phyloP scores from a whole-genome alignment of 2,888 invertebrate species.

The Toxonevra muliebris region DNA sequence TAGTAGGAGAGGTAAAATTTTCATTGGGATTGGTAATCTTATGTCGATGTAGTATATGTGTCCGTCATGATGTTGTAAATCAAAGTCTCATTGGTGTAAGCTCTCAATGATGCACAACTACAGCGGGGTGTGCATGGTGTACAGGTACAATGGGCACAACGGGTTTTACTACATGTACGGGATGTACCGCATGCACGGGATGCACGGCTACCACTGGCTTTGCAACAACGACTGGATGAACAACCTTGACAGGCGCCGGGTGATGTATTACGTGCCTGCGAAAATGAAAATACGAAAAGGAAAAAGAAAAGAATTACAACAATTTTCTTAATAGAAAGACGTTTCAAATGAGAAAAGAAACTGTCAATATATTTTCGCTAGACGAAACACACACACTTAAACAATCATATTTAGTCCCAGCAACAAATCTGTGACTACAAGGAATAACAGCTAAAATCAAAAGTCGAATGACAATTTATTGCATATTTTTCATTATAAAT shows the following conservation, averaged over 20 bases:
- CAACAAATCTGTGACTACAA: no score
- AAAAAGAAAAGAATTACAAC: conserved; percentile 29
- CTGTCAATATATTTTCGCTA: no score
- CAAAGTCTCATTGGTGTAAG: neutral
- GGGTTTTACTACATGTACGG: conserved; percentile 48
- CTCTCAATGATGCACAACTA: conserved; percentile 56
- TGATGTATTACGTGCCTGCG: conserved; percentile 61
- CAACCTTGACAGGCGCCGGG: conserved; percentile 61
- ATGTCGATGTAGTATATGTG: neutral
- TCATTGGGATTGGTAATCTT: no score
- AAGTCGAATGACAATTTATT: no score
- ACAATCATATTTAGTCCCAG: no score
- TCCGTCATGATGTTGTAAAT: neutral
- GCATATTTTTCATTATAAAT: no score
- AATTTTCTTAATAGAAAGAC: neutral
- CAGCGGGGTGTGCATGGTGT: conserved; percentile 59
- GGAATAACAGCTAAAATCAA: no score
- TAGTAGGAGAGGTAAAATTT: no score
- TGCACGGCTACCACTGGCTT: conserved; percentile 52
- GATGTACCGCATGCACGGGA: conserved; percentile 40
- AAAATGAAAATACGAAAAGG: conserved; percentile 26
- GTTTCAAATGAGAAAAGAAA: no score
- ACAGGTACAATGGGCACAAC: conserved; percentile 57
- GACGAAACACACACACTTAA: no score
- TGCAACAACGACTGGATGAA: conserved; percentile 51